phyloP scores from a whole-genome alignment of 2,888 invertebrate species.

The Drosophila nr. perissopoda region DNA sequence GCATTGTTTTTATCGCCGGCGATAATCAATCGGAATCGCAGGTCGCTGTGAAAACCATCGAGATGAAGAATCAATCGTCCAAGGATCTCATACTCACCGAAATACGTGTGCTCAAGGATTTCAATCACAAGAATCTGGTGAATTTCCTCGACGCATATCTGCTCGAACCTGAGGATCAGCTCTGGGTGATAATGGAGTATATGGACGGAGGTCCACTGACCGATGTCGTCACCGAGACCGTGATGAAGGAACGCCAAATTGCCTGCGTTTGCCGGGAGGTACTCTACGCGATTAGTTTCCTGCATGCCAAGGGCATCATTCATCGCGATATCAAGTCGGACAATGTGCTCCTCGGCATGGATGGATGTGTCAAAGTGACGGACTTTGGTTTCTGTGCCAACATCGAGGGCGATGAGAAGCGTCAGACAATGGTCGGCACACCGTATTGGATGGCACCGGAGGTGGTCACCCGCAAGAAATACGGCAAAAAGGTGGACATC shows the following conservation, averaged over 20 bases:
- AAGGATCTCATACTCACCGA: conserved; percentile 98
- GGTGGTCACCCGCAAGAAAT: conserved; percentile 95
- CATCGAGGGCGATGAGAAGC: conserved; percentile 95
- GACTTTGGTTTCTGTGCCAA: conserved; percentile 99
- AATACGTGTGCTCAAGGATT: conserved; percentile 95
- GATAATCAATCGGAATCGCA: conserved; percentile 89
- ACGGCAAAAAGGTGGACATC: conserved; percentile 96
- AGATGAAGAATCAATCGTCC: conserved; percentile 96
- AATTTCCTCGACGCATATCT: conserved; percentile 97
- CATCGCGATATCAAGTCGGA: conserved; percentile 99
- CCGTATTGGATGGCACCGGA: conserved; percentile 99
- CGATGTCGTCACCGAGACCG: conserved; percentile 98
- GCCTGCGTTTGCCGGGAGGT: conserved; percentile 97
- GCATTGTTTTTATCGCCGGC: conserved; percentile 95
- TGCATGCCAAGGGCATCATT: conserved; percentile 95
- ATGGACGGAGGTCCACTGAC: conserved; percentile 97
- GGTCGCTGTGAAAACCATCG: conserved; percentile 98
- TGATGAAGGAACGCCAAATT: conserved; percentile 98
- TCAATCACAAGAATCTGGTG: conserved; percentile 97
- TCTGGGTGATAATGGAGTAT: conserved; percentile 99
- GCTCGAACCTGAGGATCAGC: conserved; percentile 94
- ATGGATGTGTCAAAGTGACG: conserved; percentile 95
- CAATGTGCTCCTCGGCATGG: conserved; percentile 96
- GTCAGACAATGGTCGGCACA: conserved; percentile 99
- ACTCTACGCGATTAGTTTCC: conserved; percentile 94